Evolutionary conservation across 2,113 vertebrate genomes (phyloP).

Genomic region (Lynx canadensis): DNA sequence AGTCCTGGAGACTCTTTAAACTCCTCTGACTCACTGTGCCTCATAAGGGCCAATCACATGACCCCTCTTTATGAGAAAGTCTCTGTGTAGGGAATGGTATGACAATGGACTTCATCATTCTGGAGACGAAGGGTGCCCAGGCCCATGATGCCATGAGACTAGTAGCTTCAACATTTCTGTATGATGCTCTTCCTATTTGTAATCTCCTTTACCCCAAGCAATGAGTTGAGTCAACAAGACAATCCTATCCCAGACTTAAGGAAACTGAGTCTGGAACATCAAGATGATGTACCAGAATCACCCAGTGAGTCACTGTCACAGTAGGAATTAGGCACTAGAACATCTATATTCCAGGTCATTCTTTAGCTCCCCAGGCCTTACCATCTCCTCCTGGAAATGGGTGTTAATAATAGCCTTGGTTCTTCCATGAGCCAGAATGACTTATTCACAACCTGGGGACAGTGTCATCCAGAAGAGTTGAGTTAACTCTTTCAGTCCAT

Average conservation of each 20-base stretch:
- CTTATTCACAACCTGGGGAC: constrained; percentile 52
- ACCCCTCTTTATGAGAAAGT: constrained; percentile 65
- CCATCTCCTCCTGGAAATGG: constrained; percentile 32
- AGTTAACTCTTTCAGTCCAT: not conserved
- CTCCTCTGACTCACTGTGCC: constrained; percentile 71
- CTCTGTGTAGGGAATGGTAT: constrained; percentile 55
- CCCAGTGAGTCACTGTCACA: constrained; percentile 60
- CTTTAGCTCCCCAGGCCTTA: constrained; percentile 51
- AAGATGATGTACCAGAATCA: constrained; percentile 4
- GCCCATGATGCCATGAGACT: constrained; percentile 37
- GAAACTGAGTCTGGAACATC: constrained; percentile 56
- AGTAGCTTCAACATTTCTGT: not conserved
- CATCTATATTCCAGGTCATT: constrained; percentile 57
- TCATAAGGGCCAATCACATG: constrained; percentile 44
- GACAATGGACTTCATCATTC: constrained; percentile 64
- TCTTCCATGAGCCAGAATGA: constrained; percentile 29
- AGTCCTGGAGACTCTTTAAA: constrained; percentile 64
- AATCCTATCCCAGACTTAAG: constrained; percentile 19
- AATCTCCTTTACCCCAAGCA: constrained; percentile 44
- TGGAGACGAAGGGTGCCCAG: constrained; percentile 45
- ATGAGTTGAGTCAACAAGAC: constrained; percentile 52
- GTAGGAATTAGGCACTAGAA: constrained; percentile 44
- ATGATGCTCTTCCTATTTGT: constrained; percentile 52
- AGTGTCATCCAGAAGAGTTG: constrained; percentile 5
- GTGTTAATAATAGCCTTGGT: constrained; percentile 55